These are phyloP conservation scores for Acanthis flammea DNA, from an alignment of 2,797 vertebrate genomes.

Conservation along the genomic window DNA sequence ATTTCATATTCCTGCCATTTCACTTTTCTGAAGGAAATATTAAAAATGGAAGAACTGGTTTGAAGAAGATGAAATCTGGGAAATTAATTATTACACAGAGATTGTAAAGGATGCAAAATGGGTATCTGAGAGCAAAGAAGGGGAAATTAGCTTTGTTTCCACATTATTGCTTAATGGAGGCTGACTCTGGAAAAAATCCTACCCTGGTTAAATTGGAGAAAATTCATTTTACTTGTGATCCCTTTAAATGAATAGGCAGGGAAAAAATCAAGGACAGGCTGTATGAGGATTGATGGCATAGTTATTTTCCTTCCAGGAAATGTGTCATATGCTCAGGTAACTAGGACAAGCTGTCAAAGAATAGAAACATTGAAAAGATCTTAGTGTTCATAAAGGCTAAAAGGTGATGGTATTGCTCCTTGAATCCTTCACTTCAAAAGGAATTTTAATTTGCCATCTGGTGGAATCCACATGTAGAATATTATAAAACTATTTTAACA, in stretches of 20 bases:
- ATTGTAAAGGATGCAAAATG: not conserved
- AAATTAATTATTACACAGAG: not conserved
- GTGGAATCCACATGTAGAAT: not conserved
- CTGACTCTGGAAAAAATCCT: not conserved
- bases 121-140: not conserved
- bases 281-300: not conserved
- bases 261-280: not conserved
- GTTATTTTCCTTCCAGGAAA: conserved; percentile 28
- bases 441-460: not conserved
- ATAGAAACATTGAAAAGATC: not conserved
- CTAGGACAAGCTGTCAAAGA: conserved; percentile 25
- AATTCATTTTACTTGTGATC: not conserved
- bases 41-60: not conserved
- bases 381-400: not conserved
- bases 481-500: not conserved
- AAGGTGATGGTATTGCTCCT: not conserved
- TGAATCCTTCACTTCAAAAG: not conserved
- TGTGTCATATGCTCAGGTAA: not conserved
- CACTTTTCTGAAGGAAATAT: not conserved
- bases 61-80: not conserved
- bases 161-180: not conserved
- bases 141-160: not conserved
- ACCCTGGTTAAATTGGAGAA: not conserved
- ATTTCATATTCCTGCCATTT: not conserved
- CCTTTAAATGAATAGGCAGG: not conserved